Evolutionary conservation across 2,113 vertebrate genomes (phyloP).

Genomic region (Ictalurus furcatus): DNA sequence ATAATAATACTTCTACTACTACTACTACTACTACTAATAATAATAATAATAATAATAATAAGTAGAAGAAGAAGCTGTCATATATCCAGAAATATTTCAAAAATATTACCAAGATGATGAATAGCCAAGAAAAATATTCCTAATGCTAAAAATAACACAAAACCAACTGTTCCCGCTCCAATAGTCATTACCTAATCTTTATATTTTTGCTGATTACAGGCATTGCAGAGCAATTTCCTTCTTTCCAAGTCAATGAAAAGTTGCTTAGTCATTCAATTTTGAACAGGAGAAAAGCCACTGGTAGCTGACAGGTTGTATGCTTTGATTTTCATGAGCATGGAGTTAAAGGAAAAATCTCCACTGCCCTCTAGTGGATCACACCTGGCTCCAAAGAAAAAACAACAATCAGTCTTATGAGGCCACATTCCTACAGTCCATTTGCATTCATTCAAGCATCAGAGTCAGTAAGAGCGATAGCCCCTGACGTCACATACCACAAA

Average conservation of each 20-base stretch:
- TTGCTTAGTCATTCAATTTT: slow-evolving; percentile 17
- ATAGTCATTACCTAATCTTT: neutral
- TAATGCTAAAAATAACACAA: neutral
- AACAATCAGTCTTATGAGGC: neutral
- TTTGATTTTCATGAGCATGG: neutral
- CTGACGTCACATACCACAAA: slow-evolving; percentile 1
- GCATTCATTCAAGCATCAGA: neutral
- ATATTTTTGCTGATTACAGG: neutral
- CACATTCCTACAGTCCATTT: slow-evolving; percentile 12
- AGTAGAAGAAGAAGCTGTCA: neutral
- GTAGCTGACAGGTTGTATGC: neutral
- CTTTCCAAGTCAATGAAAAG: neutral
- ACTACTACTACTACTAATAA: too few relatives aligned
- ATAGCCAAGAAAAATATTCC: neutral
- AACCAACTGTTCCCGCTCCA: neutral
- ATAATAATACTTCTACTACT: neutral
- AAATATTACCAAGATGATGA: neutral
- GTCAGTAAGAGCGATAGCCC: neutral
- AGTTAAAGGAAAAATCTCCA: slow-evolving; percentile 27
- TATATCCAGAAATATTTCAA: neutral
- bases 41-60: neutral
- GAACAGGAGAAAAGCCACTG: neutral
- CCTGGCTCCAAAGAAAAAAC: neutral
- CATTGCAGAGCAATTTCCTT: neutral
- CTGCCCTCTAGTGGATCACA: slow-evolving; percentile 53